phyloP scores from a whole-genome alignment of 2,888 invertebrate genomes.

The Homarus gammarus region DNA sequence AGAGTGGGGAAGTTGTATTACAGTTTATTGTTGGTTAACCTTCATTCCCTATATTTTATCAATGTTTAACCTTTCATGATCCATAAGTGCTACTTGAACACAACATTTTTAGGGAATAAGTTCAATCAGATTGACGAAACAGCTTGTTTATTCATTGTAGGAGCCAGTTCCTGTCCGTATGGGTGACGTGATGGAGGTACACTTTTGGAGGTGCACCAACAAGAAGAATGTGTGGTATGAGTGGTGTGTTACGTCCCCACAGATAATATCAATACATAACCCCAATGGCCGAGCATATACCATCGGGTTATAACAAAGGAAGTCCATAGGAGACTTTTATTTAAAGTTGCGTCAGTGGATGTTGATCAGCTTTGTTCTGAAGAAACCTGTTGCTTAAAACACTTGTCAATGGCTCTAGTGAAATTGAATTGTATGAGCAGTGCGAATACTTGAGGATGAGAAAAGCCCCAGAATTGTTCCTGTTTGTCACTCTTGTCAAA shows the following conservation, averaged over 20 bases:
- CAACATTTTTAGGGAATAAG: no score
- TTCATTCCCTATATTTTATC: no score
- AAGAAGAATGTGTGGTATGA: constrained; percentile 96
- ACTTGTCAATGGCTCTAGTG: neutral
- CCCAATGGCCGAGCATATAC: constrained; percentile 87
- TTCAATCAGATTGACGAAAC: neutral
- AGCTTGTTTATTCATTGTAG: constrained; percentile 77
- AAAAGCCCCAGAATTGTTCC: constrained; percentile 10
- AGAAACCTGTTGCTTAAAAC: constrained; percentile 3
- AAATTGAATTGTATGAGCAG: neutral
- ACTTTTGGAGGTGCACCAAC: constrained; percentile 89
- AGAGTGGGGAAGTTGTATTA: no score
- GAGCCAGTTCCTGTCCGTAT: constrained; percentile 86
- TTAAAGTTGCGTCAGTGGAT: constrained; percentile 15
- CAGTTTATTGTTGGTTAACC: no score
- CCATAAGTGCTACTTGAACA: no score
- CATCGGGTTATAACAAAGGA: constrained; percentile 82
- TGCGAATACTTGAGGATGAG: neutral
- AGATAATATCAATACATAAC: constrained; percentile 84
- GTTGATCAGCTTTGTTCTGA: constrained; percentile 2
- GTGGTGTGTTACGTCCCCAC: constrained; percentile 88
- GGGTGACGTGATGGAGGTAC: constrained; percentile 86
- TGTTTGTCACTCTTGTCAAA: neutral
- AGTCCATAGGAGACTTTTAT: constrained; percentile 40
- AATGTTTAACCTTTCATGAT: neutral